A percentile compares a stretch with the other conserved stretches of the same genome.
Conservation (phyloP, 2,113 vertebrate species). For the Ancistrus triradiatus region DNA sequence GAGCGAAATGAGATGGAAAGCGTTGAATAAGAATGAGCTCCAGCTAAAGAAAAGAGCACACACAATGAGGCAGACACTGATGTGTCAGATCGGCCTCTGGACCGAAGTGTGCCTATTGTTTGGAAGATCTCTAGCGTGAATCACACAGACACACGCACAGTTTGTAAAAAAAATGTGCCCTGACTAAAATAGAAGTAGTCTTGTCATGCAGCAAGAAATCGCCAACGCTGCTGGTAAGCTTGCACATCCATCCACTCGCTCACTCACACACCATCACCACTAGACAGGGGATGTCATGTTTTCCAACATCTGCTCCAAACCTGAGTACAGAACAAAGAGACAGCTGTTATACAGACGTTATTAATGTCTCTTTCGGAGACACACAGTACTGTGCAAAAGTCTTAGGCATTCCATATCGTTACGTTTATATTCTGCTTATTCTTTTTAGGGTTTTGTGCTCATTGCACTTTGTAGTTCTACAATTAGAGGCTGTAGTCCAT, state of each 20-base stretch:
- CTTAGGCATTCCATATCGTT: too few species aligned
- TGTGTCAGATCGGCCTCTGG: slow-evolving; percentile 31
- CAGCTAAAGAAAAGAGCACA: slow-evolving; percentile 18
- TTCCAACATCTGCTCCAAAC: slow-evolving; percentile 16
- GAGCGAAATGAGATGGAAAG: slow-evolving; percentile 5
- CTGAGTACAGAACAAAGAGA: slow-evolving; percentile 12
- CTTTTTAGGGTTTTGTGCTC: too few species aligned
- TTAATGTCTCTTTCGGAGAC: neutral
- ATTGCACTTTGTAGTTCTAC: too few species aligned
- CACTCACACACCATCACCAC: neutral
- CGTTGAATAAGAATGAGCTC: slow-evolving; percentile 9
- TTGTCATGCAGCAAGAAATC: slow-evolving; percentile 12
- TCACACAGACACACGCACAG: slow-evolving; percentile 38
- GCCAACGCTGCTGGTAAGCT: slow-evolving; percentile 17
- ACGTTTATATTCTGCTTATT: too few species aligned
- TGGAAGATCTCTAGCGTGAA: slow-evolving; percentile 22
- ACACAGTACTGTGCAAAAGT: too few species aligned
- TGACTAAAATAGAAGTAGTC: slow-evolving; percentile 31
- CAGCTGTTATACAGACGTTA: slow-evolving; percentile 4
- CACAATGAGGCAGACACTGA: slow-evolving; percentile 27
- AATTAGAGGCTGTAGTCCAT: too few species aligned
- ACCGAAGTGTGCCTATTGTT: slow-evolving; percentile 29
- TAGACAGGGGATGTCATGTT: slow-evolving; percentile 4
- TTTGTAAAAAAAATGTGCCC: slow-evolving; percentile 15
- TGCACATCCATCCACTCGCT: neutral